Evolutionary conservation across 2,888 invertebrate species (phyloP).

Genomic region (Gasteruption jaculator): DNA sequence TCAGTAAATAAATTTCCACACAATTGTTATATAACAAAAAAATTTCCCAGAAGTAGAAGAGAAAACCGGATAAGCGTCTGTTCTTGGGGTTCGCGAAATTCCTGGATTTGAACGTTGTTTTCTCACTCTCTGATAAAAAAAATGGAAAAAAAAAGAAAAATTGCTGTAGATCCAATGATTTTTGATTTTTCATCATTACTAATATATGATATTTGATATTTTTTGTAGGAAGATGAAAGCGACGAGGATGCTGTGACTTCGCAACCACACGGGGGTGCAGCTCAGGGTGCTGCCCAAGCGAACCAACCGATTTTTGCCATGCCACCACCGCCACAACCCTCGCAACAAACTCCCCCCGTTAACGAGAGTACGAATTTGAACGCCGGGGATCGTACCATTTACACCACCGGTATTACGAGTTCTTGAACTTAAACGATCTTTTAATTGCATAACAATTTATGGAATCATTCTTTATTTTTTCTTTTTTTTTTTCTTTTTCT

Average conservation of each 20-base stretch:
- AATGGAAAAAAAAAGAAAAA: too few species aligned
- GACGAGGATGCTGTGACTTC: slow-evolving; percentile 58
- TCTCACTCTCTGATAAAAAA: too few species aligned
- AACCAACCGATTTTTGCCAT: slow-evolving; percentile 63
- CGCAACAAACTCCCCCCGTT: slow-evolving; percentile 43
- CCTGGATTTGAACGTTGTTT: too few species aligned
- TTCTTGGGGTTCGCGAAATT: too few species aligned
- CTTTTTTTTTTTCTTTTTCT: slow-evolving; percentile 5
- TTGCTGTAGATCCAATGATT: slow-evolving; percentile 7
- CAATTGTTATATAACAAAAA: too few species aligned
- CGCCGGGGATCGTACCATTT: slow-evolving; percentile 43
- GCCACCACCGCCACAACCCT: slow-evolving; percentile 51
- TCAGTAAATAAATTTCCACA: too few species aligned
- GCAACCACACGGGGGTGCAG: slow-evolving; percentile 56
- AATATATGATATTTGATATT: slow-evolving; percentile 9
- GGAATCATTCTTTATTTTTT: background rate
- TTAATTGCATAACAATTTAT: background rate
- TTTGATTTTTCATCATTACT: slow-evolving; percentile 7
- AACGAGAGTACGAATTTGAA: slow-evolving; percentile 69
- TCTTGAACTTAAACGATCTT: slow-evolving; percentile 24
- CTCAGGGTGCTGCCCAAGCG: slow-evolving; percentile 49
- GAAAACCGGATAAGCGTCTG: too few species aligned
- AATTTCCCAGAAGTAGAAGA: too few species aligned
- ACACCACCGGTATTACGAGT: slow-evolving; percentile 45
- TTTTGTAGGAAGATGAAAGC: slow-evolving; percentile 58